phyloP scores from a whole-genome alignment of 2,113 vertebrate species.

The Peromyscus leucopus region DNA sequence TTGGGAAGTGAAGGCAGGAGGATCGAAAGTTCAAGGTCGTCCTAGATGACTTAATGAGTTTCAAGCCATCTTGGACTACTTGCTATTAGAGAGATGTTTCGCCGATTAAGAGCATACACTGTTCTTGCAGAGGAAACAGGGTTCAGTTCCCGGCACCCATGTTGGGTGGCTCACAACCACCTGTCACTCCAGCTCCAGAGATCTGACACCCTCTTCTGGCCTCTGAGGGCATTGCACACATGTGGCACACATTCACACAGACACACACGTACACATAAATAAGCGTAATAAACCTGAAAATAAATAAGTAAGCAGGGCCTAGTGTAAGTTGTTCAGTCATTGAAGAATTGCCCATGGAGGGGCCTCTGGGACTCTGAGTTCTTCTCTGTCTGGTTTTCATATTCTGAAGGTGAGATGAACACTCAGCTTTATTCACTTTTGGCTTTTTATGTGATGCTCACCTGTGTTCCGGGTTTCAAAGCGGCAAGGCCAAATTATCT shows the following conservation, averaged over 20 bases:
- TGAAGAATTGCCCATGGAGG: neutral
- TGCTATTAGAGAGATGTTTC: neutral
- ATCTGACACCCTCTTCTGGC: neutral
- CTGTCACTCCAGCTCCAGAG: neutral
- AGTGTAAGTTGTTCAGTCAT: neutral
- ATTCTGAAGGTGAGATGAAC: neutral
- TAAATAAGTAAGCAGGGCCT: neutral
- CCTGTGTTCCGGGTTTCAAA: neutral
- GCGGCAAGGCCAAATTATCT: neutral
- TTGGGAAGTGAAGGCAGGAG: neutral
- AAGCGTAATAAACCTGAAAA: neutral
- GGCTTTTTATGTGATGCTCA: neutral
- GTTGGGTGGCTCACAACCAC: neutral
- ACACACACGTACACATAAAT: neutral
- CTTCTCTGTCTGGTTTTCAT: neutral
- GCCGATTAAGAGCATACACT: neutral
- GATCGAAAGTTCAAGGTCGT: neutral
- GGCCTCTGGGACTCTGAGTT: neutral
- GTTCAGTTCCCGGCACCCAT: neutral
- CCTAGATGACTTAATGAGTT: neutral
- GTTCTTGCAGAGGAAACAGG: neutral
- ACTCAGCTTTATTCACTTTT: neutral
- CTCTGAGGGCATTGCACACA: neutral
- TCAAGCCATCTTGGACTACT: neutral
- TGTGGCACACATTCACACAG: neutral